phyloP scores from a whole-genome alignment of 1,140 invertebrate genomes.

The Zaprionus africanus region DNA sequence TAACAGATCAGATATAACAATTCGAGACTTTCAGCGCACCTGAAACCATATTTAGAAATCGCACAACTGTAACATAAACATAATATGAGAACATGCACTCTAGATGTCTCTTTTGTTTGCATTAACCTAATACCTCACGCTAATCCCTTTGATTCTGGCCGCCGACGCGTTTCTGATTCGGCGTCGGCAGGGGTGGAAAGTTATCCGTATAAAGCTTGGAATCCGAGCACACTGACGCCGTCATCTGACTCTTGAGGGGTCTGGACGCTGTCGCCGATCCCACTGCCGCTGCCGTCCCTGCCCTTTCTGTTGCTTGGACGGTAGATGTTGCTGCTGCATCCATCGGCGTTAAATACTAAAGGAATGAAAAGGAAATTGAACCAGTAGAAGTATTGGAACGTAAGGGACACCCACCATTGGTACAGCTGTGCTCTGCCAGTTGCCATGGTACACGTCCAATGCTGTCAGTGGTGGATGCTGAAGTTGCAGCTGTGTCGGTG shows the following conservation, averaged over 20 bases:
- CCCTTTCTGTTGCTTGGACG: background rate
- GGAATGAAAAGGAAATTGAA: background rate
- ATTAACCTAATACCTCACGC: slow-evolving; percentile 2
- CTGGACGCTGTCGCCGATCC: background rate
- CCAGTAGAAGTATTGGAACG: background rate
- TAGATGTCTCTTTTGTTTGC: slow-evolving; percentile 5
- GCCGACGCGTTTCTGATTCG: slow-evolving; percentile 34
- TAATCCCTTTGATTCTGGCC: slow-evolving; percentile 16
- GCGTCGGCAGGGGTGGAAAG: slow-evolving; percentile 49
- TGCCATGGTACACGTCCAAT: background rate
- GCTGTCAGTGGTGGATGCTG: background rate
- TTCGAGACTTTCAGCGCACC: background rate
- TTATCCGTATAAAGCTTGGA: slow-evolving; percentile 31
- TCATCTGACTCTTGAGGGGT: slow-evolving; percentile 12
- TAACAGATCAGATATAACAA: background rate
- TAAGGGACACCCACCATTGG: background rate
- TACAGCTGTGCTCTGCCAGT: slow-evolving; percentile 11
- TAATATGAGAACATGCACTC: slow-evolving; percentile 14
- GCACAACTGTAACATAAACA: slow-evolving; percentile 22
- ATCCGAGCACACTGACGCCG: slow-evolving; percentile 13
- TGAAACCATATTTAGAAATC: background rate
- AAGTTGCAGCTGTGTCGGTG: background rate
- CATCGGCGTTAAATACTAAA: slow-evolving; percentile 1
- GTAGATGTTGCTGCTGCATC: background rate
- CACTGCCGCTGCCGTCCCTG: background rate